Conservation (phyloP, 2,888 invertebrate genomes). For the Aporophyla nigra region DNA sequence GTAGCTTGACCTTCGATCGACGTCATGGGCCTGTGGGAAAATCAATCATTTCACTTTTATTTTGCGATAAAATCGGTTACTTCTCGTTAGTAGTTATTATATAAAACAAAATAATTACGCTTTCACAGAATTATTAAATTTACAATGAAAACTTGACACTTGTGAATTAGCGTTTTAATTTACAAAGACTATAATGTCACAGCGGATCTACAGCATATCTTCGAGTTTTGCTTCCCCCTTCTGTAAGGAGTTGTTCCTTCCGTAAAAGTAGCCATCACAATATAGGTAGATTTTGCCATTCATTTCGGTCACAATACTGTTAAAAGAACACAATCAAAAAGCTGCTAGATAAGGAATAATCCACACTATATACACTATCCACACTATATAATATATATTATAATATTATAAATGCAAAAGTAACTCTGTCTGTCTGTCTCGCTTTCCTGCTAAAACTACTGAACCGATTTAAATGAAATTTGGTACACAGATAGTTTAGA, state of each 20-base stretch:
- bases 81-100: background rate
- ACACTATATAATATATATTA: too few species aligned
- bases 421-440: too few species aligned
- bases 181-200: slow-evolving; percentile 11
- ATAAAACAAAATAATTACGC: background rate
- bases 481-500: too few species aligned
- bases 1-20: background rate
- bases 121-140: background rate
- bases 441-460: too few species aligned
- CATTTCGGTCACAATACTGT: too few species aligned
- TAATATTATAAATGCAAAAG: too few species aligned
- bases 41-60: background rate
- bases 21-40: background rate
- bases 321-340: too few species aligned
- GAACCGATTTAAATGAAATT: too few species aligned
- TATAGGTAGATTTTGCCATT: background rate
- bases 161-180: slow-evolving; percentile 24
- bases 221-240: background rate
- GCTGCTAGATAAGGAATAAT: too few species aligned
- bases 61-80: background rate
- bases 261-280: slow-evolving; percentile 59
- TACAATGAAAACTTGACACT: background rate
- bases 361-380: too few species aligned
- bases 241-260: slow-evolving; percentile 44
- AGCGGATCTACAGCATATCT: slow-evolving; percentile 20